Conservation (phyloP, 2,113 vertebrate species). For the Catharus minimus region DNA sequence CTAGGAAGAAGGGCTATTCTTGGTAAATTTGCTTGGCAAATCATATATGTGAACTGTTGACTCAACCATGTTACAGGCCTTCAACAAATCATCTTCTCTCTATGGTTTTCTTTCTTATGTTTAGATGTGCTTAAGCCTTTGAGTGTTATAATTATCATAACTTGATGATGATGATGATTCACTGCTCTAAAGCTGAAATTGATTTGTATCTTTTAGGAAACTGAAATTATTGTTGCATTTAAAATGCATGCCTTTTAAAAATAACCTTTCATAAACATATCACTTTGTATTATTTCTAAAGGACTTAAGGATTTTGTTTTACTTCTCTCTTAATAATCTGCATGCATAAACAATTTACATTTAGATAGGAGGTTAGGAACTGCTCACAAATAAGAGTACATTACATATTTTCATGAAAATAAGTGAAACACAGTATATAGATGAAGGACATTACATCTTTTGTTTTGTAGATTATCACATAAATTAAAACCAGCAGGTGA, state of each 20-base stretch:
- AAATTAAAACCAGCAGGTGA: constrained; percentile 15
- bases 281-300: neutral
- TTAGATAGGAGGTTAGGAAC: neutral
- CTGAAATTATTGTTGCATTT: neutral
- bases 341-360: constrained; percentile 13
- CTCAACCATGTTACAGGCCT: neutral
- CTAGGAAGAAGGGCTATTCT: neutral
- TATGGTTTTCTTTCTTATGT: neutral
- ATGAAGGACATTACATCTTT: neutral
- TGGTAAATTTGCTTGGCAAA: neutral
- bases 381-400: neutral
- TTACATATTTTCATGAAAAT: neutral
- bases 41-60: neutral
- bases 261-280: neutral
- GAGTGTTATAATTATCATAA: neutral
- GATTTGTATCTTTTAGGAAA: neutral
- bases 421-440: neutral
- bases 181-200: neutral
- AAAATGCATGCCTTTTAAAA: neutral
- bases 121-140: neutral
- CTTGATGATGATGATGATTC: neutral
- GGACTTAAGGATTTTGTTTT: neutral
- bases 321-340: neutral
- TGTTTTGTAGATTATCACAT: neutral
- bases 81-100: neutral